Percentiles rank a stretch among this genome's conserved stretches.
Conservation (phyloP, 53 echinoderm and acorn worm genomes). For the Astropecten irregularis region DNA sequence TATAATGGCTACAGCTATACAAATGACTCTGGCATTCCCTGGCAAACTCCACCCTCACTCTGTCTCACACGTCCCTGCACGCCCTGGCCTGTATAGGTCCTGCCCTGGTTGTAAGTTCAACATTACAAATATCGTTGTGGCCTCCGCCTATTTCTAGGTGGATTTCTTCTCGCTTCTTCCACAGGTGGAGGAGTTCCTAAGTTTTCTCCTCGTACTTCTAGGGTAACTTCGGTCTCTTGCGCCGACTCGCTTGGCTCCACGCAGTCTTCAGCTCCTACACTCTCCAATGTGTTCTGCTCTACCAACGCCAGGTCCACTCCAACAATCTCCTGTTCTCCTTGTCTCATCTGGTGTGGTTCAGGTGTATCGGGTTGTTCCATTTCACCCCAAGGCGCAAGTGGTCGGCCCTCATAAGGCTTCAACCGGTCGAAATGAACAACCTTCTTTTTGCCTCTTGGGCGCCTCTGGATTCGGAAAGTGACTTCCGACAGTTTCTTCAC, state of each 20-base stretch:
- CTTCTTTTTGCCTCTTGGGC: not conserved
- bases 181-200: not conserved
- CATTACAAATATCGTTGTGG: slow-evolving; percentile 2
- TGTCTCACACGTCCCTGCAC: not conserved
- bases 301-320: not conserved
- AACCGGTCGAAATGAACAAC: not conserved
- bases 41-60: not conserved
- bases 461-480: not conserved
- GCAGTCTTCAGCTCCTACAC: not conserved
- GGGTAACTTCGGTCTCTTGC: not conserved
- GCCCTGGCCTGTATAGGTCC: not conserved
- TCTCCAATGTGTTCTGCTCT: not conserved
- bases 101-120: not conserved
- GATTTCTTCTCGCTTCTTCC: not conserved
- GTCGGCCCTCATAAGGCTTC: not conserved
- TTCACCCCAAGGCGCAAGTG: not conserved
- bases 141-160: not conserved
- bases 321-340: not conserved
- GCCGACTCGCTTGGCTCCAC: not conserved
- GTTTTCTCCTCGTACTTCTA: too few relatives aligned
- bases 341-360: not conserved
- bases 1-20: not conserved
- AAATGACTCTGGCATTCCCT: not conserved
- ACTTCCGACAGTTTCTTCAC: not conserved
- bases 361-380: not conserved